Evolutionary conservation across 2,113 vertebrate species (phyloP).

Genomic region (Tringa solitaria): DNA sequence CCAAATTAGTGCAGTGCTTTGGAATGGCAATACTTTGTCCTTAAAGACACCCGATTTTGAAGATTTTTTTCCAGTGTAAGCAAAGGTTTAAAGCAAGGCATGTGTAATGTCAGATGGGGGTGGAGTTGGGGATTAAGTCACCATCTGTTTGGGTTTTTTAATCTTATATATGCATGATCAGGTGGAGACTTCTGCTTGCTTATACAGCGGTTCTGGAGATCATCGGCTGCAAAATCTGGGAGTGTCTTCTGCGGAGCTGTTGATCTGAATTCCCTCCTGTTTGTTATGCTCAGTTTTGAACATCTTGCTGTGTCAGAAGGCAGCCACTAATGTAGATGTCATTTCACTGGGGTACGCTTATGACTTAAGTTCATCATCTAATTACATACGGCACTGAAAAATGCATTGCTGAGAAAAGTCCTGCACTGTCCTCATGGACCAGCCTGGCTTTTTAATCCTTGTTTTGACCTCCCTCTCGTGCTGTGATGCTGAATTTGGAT

Average conservation of each 20-base stretch:
- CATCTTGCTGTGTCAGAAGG: background rate
- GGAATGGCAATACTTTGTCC: background rate
- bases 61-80: background rate
- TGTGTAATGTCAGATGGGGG: background rate
- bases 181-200: background rate
- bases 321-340: background rate
- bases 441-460: background rate
- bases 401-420: background rate
- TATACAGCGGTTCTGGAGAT: background rate
- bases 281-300: background rate
- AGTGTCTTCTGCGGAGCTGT: background rate
- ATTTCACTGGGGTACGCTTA: background rate
- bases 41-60: background rate
- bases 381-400: background rate
- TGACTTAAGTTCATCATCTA: background rate
- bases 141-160: slow-evolving; percentile 18
- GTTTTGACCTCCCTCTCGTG: background rate
- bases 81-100: background rate
- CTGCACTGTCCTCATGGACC: background rate
- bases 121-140: background rate
- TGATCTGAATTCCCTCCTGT: background rate
- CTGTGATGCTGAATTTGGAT: background rate
- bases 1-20: background rate
- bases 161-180: background rate
- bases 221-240: background rate